Evolutionary conservation across 2,888 invertebrate genomes (phyloP), one percentile per base, ranked within the genome.

Genomic region (Schrankia costaestrigalis): DNA sequence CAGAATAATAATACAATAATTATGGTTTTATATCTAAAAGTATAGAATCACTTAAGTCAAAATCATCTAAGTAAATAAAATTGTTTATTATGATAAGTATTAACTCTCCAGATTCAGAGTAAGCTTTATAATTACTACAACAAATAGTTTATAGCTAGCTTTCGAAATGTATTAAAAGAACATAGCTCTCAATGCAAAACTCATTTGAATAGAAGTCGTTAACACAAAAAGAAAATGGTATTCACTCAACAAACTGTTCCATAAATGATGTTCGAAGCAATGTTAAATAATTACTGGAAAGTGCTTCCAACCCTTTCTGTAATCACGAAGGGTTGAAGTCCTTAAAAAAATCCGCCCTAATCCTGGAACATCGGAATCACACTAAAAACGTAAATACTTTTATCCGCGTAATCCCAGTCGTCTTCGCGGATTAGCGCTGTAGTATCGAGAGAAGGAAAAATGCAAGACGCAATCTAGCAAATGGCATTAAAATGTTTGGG

Each of bases 401-500:
- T 81, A 83, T 82, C 85, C 81, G 49, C 52, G 72, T 78, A 82
- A 80, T 81, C 76, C 75, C 57, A 57, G 69, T 69, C 75, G 74
- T 81, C 82, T 84, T 86, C 81, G 81, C 84, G 83, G 87, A 86
- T 86, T 87, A 87, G 72, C 86, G 61, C 74, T 74, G 77, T 74
- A 71, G 71, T 72, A 71, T 67, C 60, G 60, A 60, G 69, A 68
- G 67, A 69, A 56, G 73, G 77, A 86, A 86, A 86, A 86, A 86
- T 85, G 82, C 85, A 86, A 82, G 83, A 77, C 78, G 82, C 84
- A 89, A 89, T 89, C 85, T 88, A 82, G 80, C 79, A 87, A 86
- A 88, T 88, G 85, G 88, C 80, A 88, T 89, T 89, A 88, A 88
- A 87, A 84, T 86, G 89, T 87, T 87, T 79, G 74, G 78, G 68